Percentiles rank a stretch among this genome's conserved stretches.
Conservation (phyloP, 1,140 invertebrate species). For the Paraescarpia echinospica region DNA sequence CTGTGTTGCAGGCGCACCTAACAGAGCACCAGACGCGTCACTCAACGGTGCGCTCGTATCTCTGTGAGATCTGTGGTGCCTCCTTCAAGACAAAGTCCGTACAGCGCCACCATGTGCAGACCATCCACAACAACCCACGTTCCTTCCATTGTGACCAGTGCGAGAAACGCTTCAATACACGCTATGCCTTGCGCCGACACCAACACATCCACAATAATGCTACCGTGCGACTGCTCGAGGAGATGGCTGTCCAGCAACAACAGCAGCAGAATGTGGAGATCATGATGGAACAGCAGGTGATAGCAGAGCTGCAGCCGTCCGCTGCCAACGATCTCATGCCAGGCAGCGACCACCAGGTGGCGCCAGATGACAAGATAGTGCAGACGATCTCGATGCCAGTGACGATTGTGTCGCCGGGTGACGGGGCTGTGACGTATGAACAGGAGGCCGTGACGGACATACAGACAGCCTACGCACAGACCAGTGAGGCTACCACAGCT, state of each 20-base stretch:
- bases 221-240: neutral
- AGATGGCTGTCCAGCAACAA: neutral
- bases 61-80: conserved; percentile 61
- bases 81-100: conserved; percentile 60
- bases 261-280: neutral
- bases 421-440: neutral
- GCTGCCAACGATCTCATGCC: neutral
- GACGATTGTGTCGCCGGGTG: neutral
- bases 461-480: neutral
- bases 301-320: neutral
- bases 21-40: conserved; percentile 53
- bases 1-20: conserved; percentile 44
- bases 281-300: neutral
- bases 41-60: conserved; percentile 54
- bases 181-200: conserved; percentile 57
- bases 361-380: neutral
- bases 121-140: conserved; percentile 56
- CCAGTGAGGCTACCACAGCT: neutral
- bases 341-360: neutral
- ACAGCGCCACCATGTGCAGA: conserved; percentile 58
- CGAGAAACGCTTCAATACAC: conserved; percentile 57
- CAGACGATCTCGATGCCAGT: neutral
- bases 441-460: neutral
- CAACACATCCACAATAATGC: conserved; percentile 46
- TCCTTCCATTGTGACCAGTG: conserved; percentile 52